Percentiles rank a stretch among this genome's conserved stretches.
Conservation (phyloP, 1,140 invertebrate species). For the Brachionus rubens region DNA sequence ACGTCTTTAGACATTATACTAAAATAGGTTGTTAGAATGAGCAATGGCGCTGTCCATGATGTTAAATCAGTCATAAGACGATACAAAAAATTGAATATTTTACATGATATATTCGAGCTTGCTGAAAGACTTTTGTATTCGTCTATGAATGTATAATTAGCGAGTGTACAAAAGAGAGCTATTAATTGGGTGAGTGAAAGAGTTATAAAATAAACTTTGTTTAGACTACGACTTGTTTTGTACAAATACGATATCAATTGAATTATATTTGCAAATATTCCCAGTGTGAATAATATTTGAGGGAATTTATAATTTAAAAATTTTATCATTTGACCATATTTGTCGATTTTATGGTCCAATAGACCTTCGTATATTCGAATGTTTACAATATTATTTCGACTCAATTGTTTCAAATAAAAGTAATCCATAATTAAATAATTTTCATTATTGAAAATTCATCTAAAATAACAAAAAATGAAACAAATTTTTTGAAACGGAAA, state of each 20-base stretch:
- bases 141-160: constrained; percentile 2
- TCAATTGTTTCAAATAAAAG: constrained; percentile 25
- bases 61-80: constrained; percentile 28
- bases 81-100: constrained; percentile 17
- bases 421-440: no score
- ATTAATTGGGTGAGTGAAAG: constrained; percentile 11
- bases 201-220: constrained; percentile 29
- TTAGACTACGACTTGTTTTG: background rate
- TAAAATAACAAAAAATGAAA: no score
- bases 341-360: background rate
- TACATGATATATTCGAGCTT: background rate
- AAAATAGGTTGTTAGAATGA: constrained; percentile 36
- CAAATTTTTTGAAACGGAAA: no score
- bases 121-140: background rate
- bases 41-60: constrained; percentile 33
- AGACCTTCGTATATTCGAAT: constrained; percentile 16
- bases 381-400: constrained; percentile 33
- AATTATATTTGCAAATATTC: background rate
- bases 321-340: constrained; percentile 14
- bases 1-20: background rate
- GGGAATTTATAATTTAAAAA: constrained; percentile 33
- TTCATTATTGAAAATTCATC: no score
- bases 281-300: constrained; percentile 15
- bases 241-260: constrained; percentile 4
- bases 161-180: background rate